Evolutionary conservation across 1,140 invertebrate species (phyloP), one percentile per base, ranked within the genome.

Genomic region (Aphis craccivora): DNA sequence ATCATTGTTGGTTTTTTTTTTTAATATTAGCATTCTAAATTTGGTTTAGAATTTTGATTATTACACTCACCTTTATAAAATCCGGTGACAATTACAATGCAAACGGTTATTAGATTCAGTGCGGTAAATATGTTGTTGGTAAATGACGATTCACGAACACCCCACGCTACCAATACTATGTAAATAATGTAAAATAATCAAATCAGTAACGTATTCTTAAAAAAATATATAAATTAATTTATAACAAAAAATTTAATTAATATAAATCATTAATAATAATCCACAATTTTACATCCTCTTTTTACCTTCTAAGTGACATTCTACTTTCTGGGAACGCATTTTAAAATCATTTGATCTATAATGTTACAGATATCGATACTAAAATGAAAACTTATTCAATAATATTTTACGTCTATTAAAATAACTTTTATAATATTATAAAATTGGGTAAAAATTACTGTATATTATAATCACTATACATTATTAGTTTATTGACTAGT

Each of bases 111-210:
- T 88, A 99, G 94, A 95, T 99, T 99, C 30, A 99, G 95, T 0
- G 96, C 95, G 0, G 98, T 99, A 95, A 99, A 99, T 30, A 99
- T 96, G 94, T 98, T 99, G 95, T 99, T 99, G 90, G 99, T 96
- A 81, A 96, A 96, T 11, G 98, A 97, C 0, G 98, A 99, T 95
- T 99, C 98, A 95, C 97, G 98, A 23, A 98, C 98, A 37, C 98
- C 98, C 90, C 97, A 95, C 3, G 97, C 96, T 11, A 99, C 95
- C 35, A 99, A 94, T 55, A 96, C 96, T 96, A 96, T 94, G 83
- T 94, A 94, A 94, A 91, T 94, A 94, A 53, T 14, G 23, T 35
- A 60, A 60, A 51, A 51, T 8, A 53, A 23, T 53, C 14, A 18
- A 83, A 83, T 83, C 0, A 76, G 14, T 1, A n/a, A 76, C 5